A percentile compares a stretch with the other conserved stretches of the same genome.
These are phyloP conservation scores for Sakesphorus luctuosus DNA, from an alignment of 2,113 vertebrate species.

Conservation along the genomic window DNA sequence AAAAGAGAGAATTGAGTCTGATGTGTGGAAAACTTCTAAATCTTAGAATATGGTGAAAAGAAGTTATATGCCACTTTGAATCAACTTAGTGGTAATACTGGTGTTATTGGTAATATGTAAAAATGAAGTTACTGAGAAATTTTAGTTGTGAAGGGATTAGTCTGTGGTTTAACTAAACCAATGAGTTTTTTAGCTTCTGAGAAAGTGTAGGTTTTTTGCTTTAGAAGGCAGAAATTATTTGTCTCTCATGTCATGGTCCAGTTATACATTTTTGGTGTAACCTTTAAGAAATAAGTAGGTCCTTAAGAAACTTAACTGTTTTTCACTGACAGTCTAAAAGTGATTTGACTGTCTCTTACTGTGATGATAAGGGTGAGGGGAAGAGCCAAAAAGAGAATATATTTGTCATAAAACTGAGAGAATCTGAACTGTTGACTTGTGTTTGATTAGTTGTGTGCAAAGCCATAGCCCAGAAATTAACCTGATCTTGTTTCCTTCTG, in stretches of 20 bases:
- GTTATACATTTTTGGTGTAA: background rate
- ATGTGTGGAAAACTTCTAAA: background rate
- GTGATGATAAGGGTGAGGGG: fast-evolving
- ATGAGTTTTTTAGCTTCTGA: background rate
- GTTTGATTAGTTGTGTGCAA: background rate
- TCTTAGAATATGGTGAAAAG: background rate
- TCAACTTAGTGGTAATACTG: background rate
- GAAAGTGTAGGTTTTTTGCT: background rate
- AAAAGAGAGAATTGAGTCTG: background rate
- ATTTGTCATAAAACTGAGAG: background rate
- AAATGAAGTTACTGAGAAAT: background rate
- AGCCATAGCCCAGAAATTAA: background rate
- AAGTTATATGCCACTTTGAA: background rate
- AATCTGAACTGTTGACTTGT: background rate
- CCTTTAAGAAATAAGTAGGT: background rate
- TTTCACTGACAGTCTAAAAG: background rate
- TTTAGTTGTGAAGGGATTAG: background rate
- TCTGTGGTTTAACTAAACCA: background rate
- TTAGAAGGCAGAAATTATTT: background rate
- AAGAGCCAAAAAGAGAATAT: background rate
- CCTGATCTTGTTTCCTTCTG: background rate
- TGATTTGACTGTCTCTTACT: background rate
- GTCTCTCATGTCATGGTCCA: background rate
- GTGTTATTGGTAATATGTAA: background rate
- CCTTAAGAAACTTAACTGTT: background rate